These are phyloP conservation scores for Entosphenus tridentatus DNA, from an alignment of 2,113 vertebrate species.

Conservation along the genomic window DNA sequence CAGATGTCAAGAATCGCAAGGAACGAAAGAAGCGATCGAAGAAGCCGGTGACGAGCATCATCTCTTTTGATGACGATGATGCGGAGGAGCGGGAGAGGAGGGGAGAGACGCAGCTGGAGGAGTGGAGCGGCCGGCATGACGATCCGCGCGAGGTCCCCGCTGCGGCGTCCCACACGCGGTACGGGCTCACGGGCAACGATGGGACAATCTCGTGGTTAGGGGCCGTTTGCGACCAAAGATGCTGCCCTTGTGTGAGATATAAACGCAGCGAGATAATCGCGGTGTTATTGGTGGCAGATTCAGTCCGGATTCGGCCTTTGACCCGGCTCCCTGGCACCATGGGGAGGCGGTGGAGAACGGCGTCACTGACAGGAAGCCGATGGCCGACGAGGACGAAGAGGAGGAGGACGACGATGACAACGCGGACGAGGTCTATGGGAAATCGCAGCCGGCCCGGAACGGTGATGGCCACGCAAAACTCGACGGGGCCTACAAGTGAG, in stretches of 20 bases:
- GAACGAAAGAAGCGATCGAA: constrained; percentile 47
- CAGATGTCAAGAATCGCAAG: constrained; percentile 46
- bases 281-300: too few relatives aligned
- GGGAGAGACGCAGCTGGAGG: constrained; percentile 13
- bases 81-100: constrained; percentile 23
- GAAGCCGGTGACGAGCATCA: constrained; percentile 85
- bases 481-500: not conserved
- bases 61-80: constrained; percentile 65
- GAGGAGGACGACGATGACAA: not conserved
- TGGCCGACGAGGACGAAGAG: not conserved
- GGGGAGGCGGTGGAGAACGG: too few relatives aligned
- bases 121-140: constrained; percentile 19
- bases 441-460: not conserved
- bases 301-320: too few relatives aligned
- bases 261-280: too few relatives aligned
- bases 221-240: too few relatives aligned
- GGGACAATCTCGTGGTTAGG: constrained; percentile 2
- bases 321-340: too few relatives aligned
- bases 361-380: not conserved
- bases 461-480: not conserved
- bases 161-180: constrained; percentile 14
- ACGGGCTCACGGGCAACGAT: constrained; percentile 16
- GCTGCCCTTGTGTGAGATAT: too few relatives aligned
- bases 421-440: constrained; percentile 4
- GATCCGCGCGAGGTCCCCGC: constrained; percentile 7